These are phyloP conservation scores for Balaeniceps rex DNA, from an alignment of 2,113 vertebrate genomes.

Conservation along the genomic window DNA sequence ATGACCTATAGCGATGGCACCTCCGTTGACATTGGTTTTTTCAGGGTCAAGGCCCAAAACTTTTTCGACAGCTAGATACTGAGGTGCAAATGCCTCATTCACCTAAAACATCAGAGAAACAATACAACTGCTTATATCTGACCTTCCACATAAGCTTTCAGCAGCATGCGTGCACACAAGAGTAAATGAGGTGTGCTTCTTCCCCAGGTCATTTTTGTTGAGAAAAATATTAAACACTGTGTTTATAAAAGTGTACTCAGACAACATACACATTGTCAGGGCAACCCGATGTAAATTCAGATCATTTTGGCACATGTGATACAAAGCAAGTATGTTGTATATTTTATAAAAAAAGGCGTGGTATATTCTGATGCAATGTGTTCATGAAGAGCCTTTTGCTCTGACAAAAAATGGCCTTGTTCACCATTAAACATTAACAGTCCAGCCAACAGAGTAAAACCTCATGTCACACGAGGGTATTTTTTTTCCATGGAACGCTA, in stretches of 20 bases:
- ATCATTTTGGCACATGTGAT: not conserved
- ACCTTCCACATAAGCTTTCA: not conserved
- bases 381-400: not conserved
- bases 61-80: slow-evolving; percentile 89
- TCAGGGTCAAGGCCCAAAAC: slow-evolving; percentile 84
- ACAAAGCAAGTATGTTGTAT: not conserved
- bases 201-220: too few relatives aligned
- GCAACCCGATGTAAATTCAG: not conserved
- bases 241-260: not conserved
- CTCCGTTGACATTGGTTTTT: slow-evolving; percentile 89
- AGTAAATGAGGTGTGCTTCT: not conserved
- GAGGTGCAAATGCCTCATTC: slow-evolving; percentile 94
- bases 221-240: not conserved
- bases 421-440: not conserved
- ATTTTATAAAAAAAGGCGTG: not conserved
- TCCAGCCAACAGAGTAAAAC: not conserved
- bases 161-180: rapidly evolving
- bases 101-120: slow-evolving; percentile 73
- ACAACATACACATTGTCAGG: not conserved
- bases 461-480: not conserved
- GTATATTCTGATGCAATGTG: not conserved
- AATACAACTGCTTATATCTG: rapidly evolving
- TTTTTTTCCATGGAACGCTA: not conserved
- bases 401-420: not conserved
- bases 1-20: slow-evolving; percentile 94